Conservation (phyloP, 1,140 invertebrate species). For the Leptopilina clavipes region DNA sequence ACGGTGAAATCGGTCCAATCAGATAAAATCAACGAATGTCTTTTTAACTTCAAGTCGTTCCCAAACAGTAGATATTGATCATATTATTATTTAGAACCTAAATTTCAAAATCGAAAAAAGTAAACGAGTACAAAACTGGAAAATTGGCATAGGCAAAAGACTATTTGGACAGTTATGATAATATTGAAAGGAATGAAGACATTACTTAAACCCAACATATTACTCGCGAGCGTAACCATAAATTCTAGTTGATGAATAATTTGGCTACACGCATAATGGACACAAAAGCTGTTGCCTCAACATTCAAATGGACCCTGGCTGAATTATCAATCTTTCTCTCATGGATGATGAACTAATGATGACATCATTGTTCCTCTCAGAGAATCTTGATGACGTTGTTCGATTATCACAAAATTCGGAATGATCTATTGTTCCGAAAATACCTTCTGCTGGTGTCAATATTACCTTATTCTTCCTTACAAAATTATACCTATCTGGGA, state of each 20-base stretch:
- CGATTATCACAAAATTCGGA: neutral
- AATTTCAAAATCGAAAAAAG: too few relatives aligned
- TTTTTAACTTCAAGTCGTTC: too few relatives aligned
- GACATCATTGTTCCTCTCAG: neutral
- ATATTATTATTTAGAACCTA: too few relatives aligned
- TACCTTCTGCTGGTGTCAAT: too few relatives aligned
- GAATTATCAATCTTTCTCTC: constrained; percentile 2
- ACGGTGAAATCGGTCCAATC: too few relatives aligned
- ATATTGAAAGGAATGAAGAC: constrained; percentile 10
- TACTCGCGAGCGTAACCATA: neutral
- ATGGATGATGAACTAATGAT: constrained; percentile 9
- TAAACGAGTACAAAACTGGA: neutral
- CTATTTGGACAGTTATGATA: too few relatives aligned
- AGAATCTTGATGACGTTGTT: neutral
- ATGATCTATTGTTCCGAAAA: constrained; percentile 2
- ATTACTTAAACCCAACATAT: neutral
- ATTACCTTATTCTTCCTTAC: too few relatives aligned
- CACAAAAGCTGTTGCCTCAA: constrained; percentile 21
- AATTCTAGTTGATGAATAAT: constrained; percentile 34
- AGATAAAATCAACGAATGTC: too few relatives aligned
- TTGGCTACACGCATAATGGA: constrained; percentile 25
- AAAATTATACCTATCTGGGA: too few relatives aligned
- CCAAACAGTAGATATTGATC: too few relatives aligned
- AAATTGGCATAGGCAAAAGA: constrained; percentile 4
- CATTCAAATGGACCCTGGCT: neutral